Base-by-base conservation (phyloP, 2,888 invertebrate species). In the Aspidiotus rigidus region DNA sequence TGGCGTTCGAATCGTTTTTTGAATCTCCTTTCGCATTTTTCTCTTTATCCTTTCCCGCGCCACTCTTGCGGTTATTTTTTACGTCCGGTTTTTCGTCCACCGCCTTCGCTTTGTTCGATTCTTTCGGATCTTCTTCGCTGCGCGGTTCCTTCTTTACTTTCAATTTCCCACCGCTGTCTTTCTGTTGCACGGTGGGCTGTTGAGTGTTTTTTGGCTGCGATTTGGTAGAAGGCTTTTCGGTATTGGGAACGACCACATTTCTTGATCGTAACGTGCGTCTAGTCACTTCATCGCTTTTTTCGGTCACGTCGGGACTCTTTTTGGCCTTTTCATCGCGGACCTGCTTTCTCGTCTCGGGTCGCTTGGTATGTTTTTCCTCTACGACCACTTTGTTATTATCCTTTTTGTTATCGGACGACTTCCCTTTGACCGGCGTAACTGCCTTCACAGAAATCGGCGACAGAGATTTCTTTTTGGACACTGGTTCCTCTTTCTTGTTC, bases 1-100 rank as follows among this genome's bases (percentile, higher is more conserved):
- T 88, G 0, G 89, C 88, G 73, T 63, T 53, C 16, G 17, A 16
- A 5, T 16, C 44, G 44, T 41, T 41, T 16, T 13, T 39, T 39
- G 13, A 13, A 39, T 59, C 39, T 54, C 44, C 54, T 54, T 40
- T 49, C 54, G 11, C 64, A n/a, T 64, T 40, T 54, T 55, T 54
- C 13, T 54, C 64, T n/a, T 7, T 10, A 53, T 44, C 49, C 42
- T 42, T 61, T 28, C 28, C 28, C 28, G 28, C 1, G 28, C 28
- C 28, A 28, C 28, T 28, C 28, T 28, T 28, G 28, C 28, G 28
- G 28, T 28, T 28, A 15, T 61, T 39, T 39, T 28, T 61, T 44
- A 55, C 64, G 16, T 17, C 16, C 64, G 54, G 54, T 41, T 49
- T 64, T 44, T 28, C 44, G n/a, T 49, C 53, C 54, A 13, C 54